Evolutionary conservation across 2,888 invertebrate genomes (phyloP).

Genomic region (Heliothis peltigera): DNA sequence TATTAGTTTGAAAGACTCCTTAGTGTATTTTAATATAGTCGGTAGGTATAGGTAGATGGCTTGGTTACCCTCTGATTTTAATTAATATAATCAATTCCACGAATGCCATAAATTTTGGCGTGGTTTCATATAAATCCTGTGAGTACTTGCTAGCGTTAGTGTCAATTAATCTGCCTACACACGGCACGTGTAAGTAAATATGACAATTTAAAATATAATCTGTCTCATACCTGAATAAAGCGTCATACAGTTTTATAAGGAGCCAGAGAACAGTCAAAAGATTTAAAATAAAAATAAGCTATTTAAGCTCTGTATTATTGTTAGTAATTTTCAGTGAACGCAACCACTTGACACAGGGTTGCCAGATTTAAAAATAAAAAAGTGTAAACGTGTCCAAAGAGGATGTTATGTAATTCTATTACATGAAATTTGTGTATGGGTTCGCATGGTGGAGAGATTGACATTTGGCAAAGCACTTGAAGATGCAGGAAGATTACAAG

Average conservation of each 20-base stretch:
- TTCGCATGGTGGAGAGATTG: conserved; percentile 46
- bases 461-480: conserved; percentile 49
- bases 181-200: not conserved
- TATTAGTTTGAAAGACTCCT: not conserved
- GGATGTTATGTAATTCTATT: conserved; percentile 42
- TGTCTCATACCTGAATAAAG: conserved; percentile 1
- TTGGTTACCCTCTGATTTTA: not conserved
- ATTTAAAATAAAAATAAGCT: conserved; percentile 35
- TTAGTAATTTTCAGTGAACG: conserved; percentile 57
- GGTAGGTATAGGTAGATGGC: too few species aligned
- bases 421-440: conserved; percentile 23
- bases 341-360: conserved; percentile 51
- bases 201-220: not conserved
- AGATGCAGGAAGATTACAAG: conserved; percentile 28
- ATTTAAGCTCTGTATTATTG: conserved; percentile 40
- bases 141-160: not conserved
- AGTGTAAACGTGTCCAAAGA: conserved; percentile 36
- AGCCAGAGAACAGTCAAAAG: conserved; percentile 37
- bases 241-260: conserved; percentile 32
- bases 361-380: conserved; percentile 58
- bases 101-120: not conserved
- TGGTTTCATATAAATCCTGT: not conserved
- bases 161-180: not conserved
- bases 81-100: not conserved
- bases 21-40: not conserved